Conservation (phyloP, 2,888 invertebrate genomes). For the Blastobasis lacticolella region DNA sequence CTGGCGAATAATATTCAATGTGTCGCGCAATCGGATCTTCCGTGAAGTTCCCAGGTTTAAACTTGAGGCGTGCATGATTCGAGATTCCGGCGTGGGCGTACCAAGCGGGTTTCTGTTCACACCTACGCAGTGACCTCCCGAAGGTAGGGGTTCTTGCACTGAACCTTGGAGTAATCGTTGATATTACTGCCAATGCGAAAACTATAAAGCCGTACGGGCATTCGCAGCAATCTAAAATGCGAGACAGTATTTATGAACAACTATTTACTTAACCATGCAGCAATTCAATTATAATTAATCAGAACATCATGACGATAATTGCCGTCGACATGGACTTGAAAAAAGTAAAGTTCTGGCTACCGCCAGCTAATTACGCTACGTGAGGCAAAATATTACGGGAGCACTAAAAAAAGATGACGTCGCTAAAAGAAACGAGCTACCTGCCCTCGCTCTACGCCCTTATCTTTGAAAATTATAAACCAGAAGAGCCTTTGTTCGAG, state of each 20-base stretch:
- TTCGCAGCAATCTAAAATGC: no score
- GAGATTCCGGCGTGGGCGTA: constrained; percentile 46
- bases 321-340: constrained; percentile 6
- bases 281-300: no score
- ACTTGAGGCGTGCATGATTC: constrained; percentile 47
- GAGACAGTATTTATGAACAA: no score
- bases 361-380: no score
- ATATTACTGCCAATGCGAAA: constrained; percentile 17
- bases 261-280: no score
- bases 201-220: not conserved
- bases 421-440: constrained; percentile 45
- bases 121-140: constrained; percentile 56
- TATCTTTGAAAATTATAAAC: constrained; percentile 57
- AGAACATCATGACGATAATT: no score
- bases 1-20: not conserved
- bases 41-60: constrained; percentile 24
- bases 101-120: constrained; percentile 39
- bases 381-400: no score
- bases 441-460: constrained; percentile 24
- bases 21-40: constrained; percentile 16
- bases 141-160: constrained; percentile 34
- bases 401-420: constrained; percentile 17
- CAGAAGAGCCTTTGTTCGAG: constrained; percentile 43
- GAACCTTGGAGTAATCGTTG: constrained; percentile 22
- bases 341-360: no score